Percentiles rank a stretch among this genome's conserved stretches.
These are phyloP conservation scores for Dermochelys coriacea DNA, from an alignment of 2,797 vertebrate species.

Conservation along the genomic window DNA sequence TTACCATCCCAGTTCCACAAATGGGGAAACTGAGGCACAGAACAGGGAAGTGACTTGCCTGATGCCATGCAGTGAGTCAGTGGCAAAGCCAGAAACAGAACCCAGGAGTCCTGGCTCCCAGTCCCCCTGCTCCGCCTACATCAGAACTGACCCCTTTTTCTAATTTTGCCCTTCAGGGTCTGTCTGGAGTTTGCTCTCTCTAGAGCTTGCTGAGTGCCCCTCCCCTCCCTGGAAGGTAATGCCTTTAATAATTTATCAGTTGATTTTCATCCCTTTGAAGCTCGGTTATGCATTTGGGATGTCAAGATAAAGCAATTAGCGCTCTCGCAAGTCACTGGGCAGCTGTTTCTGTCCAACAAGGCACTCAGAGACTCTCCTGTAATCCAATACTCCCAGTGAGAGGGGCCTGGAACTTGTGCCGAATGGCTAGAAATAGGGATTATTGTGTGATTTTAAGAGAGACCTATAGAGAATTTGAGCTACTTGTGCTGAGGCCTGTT, in stretches of 20 bases:
- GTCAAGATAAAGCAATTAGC: conserved; percentile 72
- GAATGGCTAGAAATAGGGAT: conserved; percentile 3
- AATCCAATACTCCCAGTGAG: conserved; percentile 33
- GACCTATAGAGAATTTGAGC: neutral
- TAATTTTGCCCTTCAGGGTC: conserved; percentile 32
- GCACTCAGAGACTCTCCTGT: conserved; percentile 21
- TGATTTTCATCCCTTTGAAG: conserved; percentile 62
- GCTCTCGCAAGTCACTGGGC: conserved; percentile 46
- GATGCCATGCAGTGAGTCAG: accelerated
- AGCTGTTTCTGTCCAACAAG: conserved; percentile 5
- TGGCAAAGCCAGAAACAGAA: neutral
- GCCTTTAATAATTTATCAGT: conserved; percentile 47
- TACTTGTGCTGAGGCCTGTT: neutral
- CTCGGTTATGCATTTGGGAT: conserved; percentile 23
- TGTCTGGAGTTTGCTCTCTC: neutral
- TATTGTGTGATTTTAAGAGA: neutral
- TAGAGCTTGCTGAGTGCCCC: neutral
- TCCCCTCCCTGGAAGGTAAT: conserved; percentile 11
- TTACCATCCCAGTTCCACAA: neutral
- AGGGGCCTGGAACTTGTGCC: neutral
- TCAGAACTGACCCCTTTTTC: conserved; percentile 5
- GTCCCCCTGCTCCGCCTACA: neutral
- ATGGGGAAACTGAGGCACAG: neutral
- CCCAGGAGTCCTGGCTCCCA: neutral
- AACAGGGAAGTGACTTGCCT: neutral